Percentiles rank a stretch among this genome's conserved stretches.
Evolutionary conservation across 2,113 vertebrate species (phyloP).

Genomic region (Syngnathus scovelli): DNA sequence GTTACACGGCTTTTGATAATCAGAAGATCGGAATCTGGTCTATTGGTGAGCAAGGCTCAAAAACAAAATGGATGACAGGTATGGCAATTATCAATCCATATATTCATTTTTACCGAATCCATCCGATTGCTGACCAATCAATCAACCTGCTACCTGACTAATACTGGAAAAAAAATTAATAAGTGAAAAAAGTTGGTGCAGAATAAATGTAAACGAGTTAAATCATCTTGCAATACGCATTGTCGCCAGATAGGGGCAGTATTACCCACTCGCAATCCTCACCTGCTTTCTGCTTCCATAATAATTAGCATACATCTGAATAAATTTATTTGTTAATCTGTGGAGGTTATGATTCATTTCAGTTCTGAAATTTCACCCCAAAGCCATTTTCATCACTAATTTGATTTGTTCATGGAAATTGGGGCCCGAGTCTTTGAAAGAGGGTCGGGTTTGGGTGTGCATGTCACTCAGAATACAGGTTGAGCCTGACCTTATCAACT

Average conservation of each 20-base stretch:
- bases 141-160: not conserved
- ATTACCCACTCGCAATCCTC: not conserved
- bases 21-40: slow-evolving; percentile 8
- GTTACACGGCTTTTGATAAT: slow-evolving; percentile 7
- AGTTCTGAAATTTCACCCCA: not conserved
- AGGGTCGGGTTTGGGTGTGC: slow-evolving; percentile 31
- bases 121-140: not conserved
- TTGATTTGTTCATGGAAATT: slow-evolving; percentile 38
- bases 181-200: not conserved
- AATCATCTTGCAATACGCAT: not conserved
- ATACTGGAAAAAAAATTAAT: not conserved
- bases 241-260: not conserved
- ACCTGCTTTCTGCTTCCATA: not conserved
- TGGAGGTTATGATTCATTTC: not conserved
- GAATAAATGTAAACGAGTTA: no score
- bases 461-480: slow-evolving; percentile 7
- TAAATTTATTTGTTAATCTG: not conserved
- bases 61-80: not conserved
- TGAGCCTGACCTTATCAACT: slow-evolving; percentile 19
- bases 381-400: not conserved
- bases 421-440: slow-evolving; percentile 44
- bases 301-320: not conserved
- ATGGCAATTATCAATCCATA: not conserved
- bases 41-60: not conserved
- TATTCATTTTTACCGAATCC: not conserved